Evolutionary conservation across 2,888 invertebrate species (phyloP), one percentile per base, ranked within the genome.

Genomic region (Palloptera scutellata): DNA sequence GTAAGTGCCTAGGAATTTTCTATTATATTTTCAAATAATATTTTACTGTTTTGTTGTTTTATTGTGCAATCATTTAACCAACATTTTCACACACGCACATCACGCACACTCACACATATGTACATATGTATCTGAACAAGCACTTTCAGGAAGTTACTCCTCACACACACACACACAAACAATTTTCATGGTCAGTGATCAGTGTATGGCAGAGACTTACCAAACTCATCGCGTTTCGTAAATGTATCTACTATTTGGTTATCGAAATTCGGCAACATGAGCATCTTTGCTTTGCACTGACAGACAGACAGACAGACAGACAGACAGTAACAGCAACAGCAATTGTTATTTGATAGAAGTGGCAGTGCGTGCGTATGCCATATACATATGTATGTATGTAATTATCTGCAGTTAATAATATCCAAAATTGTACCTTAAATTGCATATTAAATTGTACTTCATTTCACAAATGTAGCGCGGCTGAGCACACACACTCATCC

Each of bases 391-490:
- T n/a, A n/a, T n/a, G n/a, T n/a, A n/a, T 61, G n/a, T 66, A 66
- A 66, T 61, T 66, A 61, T 45, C 54, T 55, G 66, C 61, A 61
- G 66, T 61, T 66, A 66, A 66, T 66, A 65, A 65, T 41, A 66
- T 54, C 53, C 61, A 54, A 66, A 66, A 66, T 66, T 45, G 13
- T 51, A 51, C 15, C 52, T 61, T 52, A 61, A 61, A 52, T 52
- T 17, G n/a, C 42, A 55, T 63, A 17, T 30, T 30, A 30, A 30
- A 30, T 30, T 30, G 54, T 43, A 54, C 20, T 55, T 42, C 41
- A 54, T 45, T 63, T 54, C 45, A 43, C 42, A 63, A 55, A 19
- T 54, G 20, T 43, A 63, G 45, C 43, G 53, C 30, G 51, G 40
- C 15, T 1, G 45, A 13, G 15, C 67, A 48, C 57, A 61, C 48